phyloP scores from a whole-genome alignment of 37 sponge, comb jelly and placozoan species.

The Mnemiopsis leidyi region DNA sequence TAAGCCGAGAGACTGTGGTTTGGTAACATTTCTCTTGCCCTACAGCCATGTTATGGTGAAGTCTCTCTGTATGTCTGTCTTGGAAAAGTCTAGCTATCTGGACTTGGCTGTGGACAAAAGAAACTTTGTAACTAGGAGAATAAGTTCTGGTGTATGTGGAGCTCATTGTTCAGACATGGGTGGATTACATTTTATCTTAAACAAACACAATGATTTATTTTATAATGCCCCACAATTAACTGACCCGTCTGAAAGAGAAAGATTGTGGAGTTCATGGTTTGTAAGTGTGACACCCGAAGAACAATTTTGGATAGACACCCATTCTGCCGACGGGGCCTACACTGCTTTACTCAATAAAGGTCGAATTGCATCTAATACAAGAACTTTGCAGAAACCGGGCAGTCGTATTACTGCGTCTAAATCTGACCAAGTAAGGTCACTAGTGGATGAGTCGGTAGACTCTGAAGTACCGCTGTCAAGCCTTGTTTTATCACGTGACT shows the following conservation, averaged over 20 bases:
- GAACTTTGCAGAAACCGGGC: too few relatives aligned
- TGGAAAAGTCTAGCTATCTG: not conserved
- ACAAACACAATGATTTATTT: slow-evolving; percentile 33
- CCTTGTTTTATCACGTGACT: too few relatives aligned
- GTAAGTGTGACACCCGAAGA: not conserved
- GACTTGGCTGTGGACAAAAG: not conserved
- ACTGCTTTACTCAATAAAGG: not conserved
- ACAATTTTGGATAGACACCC: not conserved
- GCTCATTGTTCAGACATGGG: not conserved
- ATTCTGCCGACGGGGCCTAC: not conserved
- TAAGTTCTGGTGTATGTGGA: not conserved
- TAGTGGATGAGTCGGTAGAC: too few relatives aligned
- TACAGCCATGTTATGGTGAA: not conserved
- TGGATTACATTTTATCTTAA: slow-evolving; percentile 2
- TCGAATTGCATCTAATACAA: too few relatives aligned
- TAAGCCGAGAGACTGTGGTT: not conserved
- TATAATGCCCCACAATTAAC: not conserved
- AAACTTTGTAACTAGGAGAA: not conserved
- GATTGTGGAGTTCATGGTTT: not conserved
- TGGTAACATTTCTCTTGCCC: not conserved
- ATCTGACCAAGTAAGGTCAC: too few relatives aligned
- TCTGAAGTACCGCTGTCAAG: too few relatives aligned
- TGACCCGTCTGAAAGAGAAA: not conserved
- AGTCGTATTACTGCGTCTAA: too few relatives aligned
- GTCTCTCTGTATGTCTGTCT: not conserved